Base-by-base conservation (phyloP, 2,797 vertebrate genomes). In the Artibeus lituratus region DNA sequence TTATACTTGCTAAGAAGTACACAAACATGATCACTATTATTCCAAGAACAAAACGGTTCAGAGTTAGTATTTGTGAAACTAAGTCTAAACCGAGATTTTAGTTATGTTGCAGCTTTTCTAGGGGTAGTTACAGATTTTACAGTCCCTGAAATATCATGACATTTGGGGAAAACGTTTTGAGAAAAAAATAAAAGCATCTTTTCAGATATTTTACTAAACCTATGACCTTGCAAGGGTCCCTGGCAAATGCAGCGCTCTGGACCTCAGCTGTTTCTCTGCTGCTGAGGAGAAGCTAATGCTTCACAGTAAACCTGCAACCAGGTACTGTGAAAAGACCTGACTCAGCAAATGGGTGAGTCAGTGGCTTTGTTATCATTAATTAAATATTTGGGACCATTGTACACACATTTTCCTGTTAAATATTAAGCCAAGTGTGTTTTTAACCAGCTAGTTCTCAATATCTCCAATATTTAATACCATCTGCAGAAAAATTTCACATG, bases 371-470 rank as follows among this genome's bases (percentile, higher is more conserved):
- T 89, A 76, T 92, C 49, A 70, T 19, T 32, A 72, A 94, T 94
- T 87, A 85, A 94, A 51, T 96, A 85, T 53, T 84, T 81, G 67
- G 15, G 85, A 35, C 78, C 53, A 55, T n/a, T 10, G 1, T n/a
- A 93, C 69, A 22, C 90, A 57, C 78, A 94, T 87, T 96, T 72
- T 85, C 51, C 84, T 35, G 55, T 77, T 87, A 95, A 81, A 55
- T 55, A 78, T 96, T 86, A 76, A 96, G 44, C 47, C 29, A 67
- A 44, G 5, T 95, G 6, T 44, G 42, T 53, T 67, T 86, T 90
- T 53, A 90, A 55, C 65, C 7, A 80, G 53, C 29, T 84, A 26
- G 37, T 73, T 73, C 4, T 86, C 18, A 49, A 22, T 26, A 65
- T 4, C 73, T 70, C 42, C 11, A 80, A 12, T 53, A 65, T 32